Evolutionary conservation across 2,888 invertebrate genomes (phyloP).

Genomic region (Gymnoscelis rufifasciata): DNA sequence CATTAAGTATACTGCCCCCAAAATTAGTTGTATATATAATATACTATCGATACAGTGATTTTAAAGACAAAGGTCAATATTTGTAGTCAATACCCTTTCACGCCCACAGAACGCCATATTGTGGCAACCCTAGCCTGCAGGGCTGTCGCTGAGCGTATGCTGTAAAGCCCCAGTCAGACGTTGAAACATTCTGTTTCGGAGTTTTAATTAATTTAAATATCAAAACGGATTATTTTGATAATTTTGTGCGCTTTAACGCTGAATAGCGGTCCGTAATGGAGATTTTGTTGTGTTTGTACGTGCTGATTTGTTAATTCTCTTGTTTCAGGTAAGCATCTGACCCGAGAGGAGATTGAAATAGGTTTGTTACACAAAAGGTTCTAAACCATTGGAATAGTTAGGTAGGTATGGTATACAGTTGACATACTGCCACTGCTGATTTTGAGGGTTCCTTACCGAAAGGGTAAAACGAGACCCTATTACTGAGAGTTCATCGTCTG

Average conservation of each 20-base stretch:
- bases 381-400: too few species aligned
- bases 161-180: neutral
- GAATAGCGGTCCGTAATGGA: neutral
- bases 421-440: too few species aligned
- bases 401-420: too few species aligned
- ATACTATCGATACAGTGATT: too few species aligned
- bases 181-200: neutral
- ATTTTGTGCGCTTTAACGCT: neutral
- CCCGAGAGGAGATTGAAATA: neutral
- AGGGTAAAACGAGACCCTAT: too few species aligned
- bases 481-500: too few species aligned
- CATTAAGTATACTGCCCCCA: too few species aligned
- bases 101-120: too few species aligned
- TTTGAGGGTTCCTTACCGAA: too few species aligned
- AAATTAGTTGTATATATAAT: too few species aligned
- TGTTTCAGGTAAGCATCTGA: conserved; percentile 5
- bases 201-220: conserved; percentile 5
- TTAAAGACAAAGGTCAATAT: too few species aligned
- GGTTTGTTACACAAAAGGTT: conserved; percentile 1
- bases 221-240: conserved; percentile 1
- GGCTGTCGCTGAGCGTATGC: conserved; percentile 5
- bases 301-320: neutral
- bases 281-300: neutral
- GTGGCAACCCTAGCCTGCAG: neutral
- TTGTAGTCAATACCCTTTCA: too few species aligned